Conservation (phyloP, 1,140 invertebrate genomes). For the Pseudomyrmex gracilis region DNA sequence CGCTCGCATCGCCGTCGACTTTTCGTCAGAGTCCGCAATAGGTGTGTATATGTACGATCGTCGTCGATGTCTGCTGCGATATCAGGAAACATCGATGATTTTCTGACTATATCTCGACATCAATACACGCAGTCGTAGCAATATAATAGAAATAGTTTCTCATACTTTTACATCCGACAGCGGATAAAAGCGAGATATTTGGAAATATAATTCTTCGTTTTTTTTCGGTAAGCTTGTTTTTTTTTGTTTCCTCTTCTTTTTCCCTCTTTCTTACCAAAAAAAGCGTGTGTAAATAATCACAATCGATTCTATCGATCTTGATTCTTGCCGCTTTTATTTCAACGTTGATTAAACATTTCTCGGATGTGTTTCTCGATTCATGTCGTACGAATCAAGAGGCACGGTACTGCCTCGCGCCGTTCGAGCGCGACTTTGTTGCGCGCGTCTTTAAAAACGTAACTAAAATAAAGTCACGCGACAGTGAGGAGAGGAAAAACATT, state of each 20-base stretch:
- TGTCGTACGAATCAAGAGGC: no score
- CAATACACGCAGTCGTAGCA: neutral
- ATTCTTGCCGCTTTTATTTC: no score
- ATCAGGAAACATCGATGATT: neutral
- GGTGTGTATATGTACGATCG: neutral
- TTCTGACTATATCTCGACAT: conserved; percentile 1
- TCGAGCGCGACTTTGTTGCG: no score
- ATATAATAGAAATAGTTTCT: neutral
- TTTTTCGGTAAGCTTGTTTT: neutral
- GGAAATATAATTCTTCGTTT: neutral
- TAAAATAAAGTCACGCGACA: no score
- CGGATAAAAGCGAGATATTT: neutral
- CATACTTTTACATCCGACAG: neutral
- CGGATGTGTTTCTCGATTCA: no score
- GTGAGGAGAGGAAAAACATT: no score
- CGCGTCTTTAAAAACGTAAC: no score
- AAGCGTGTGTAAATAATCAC: no score
- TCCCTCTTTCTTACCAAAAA: no score
- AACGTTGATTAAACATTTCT: no score
- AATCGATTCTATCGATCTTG: no score
- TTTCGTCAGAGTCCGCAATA: conserved; percentile 14
- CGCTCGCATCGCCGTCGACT: conserved; percentile 22
- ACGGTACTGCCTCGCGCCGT: no score
- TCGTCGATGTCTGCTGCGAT: neutral
- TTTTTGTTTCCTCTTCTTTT: neutral